A percentile compares a stretch with the other conserved stretches of the same genome.
phyloP scores from a whole-genome alignment of 2,888 invertebrate genomes.

The Acleris laterana region DNA sequence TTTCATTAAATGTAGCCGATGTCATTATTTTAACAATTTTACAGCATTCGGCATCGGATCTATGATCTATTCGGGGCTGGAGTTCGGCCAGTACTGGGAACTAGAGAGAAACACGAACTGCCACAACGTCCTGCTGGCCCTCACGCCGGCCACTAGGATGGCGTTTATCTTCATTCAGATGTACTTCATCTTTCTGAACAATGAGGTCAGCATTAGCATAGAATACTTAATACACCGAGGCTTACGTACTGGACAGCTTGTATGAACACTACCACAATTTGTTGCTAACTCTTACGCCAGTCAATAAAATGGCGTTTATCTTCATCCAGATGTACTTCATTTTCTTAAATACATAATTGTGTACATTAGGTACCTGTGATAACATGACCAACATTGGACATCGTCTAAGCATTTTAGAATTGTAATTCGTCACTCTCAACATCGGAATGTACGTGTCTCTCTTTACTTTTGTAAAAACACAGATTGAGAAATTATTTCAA shows the following conservation, averaged over 20 bases:
- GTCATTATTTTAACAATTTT: constrained; percentile 37
- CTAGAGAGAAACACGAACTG: constrained; percentile 95
- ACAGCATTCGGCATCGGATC: constrained; percentile 97
- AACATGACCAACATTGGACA: too few species aligned
- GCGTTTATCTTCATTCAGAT: constrained; percentile 98
- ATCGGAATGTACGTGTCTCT: too few species aligned
- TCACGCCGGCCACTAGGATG: constrained; percentile 96
- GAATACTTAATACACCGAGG: not conserved
- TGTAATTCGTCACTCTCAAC: too few species aligned
- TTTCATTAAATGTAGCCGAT: too few species aligned
- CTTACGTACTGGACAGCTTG: too few species aligned
- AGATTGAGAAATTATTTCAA: too few species aligned
- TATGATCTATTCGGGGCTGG: constrained; percentile 98
- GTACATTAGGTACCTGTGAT: too few species aligned
- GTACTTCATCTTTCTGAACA: constrained; percentile 99
- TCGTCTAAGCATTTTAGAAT: too few species aligned
- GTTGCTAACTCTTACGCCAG: constrained; percentile 94
- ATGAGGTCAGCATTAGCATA: constrained; percentile 88
- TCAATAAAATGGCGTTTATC: constrained; percentile 97
- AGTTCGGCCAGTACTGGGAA: constrained; percentile 98
- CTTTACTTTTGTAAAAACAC: too few species aligned
- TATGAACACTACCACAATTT: constrained; percentile 90
- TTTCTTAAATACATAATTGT: constrained; percentile 87
- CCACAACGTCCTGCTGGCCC: constrained; percentile 94
- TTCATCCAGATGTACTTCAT: constrained; percentile 99